Conservation (phyloP, 2,113 vertebrate species). For the Plestiodon gilberti region DNA sequence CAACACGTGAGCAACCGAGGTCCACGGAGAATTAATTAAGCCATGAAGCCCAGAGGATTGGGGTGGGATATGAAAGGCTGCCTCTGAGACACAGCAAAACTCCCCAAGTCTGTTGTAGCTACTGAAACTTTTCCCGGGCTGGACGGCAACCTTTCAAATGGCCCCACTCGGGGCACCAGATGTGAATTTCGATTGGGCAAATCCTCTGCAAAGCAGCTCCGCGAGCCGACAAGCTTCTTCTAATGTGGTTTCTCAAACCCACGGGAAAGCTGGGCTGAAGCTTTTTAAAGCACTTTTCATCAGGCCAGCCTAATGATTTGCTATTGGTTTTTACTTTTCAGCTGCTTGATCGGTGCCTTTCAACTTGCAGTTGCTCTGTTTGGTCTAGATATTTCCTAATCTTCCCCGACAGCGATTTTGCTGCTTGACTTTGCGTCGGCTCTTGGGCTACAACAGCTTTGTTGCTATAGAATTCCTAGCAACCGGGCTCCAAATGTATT, state of each 20-base stretch:
- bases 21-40: background rate
- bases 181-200: background rate
- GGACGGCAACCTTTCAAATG: background rate
- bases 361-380: background rate
- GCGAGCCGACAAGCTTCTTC: background rate
- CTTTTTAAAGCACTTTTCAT: background rate
- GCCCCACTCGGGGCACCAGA: background rate
- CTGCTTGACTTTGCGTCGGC: conserved; percentile 7
- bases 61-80: background rate
- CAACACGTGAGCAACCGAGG: background rate
- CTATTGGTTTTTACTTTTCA: background rate
- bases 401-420: background rate
- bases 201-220: background rate
- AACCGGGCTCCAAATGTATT: background rate
- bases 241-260: background rate
- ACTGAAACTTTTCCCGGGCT: background rate
- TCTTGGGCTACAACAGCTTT: conserved; percentile 7
- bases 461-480: conserved; percentile 14
- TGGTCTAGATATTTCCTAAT: background rate
- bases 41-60: too few relatives aligned
- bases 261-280: background rate
- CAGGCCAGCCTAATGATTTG: background rate
- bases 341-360: background rate
- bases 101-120: too few relatives aligned
- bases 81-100: background rate